These are phyloP conservation scores for Cancer borealis DNA, from an alignment of 2,888 invertebrate genomes.

Conservation along the genomic window DNA sequence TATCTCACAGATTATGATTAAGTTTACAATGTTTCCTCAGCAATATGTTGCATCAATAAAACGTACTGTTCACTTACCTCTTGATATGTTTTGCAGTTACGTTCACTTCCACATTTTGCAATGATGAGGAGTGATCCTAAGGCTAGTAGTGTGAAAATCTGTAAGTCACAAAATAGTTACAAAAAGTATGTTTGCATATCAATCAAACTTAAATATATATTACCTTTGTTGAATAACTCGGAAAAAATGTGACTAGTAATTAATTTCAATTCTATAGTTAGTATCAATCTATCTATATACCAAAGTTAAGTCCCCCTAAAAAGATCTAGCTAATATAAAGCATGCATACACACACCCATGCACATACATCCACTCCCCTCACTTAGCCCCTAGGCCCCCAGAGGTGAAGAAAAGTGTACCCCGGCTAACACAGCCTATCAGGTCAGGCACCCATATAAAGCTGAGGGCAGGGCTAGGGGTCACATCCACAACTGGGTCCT, in stretches of 20 bases:
- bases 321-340: too few relatives aligned
- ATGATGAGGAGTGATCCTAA: conserved; percentile 75
- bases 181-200: not conserved
- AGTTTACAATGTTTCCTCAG: not conserved
- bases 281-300: not conserved
- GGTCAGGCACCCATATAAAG: too few relatives aligned
- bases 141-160: conserved; percentile 78
- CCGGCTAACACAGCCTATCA: too few relatives aligned
- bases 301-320: too few relatives aligned
- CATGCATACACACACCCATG: conserved; percentile 11
- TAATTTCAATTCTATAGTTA: not conserved
- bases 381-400: not conserved
- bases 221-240: not conserved
- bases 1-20: not conserved
- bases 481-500: too few relatives aligned
- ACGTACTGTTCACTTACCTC: conserved; percentile 64
- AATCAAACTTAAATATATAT: not conserved
- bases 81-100: conserved; percentile 75
- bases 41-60: not conserved
- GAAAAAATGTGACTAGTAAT: not conserved
- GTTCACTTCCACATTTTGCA: conserved; percentile 68
- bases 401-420: too few relatives aligned
- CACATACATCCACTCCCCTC: not conserved
- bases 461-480: too few relatives aligned
- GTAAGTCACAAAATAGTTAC: conserved; percentile 62